Base-by-base conservation (phyloP, 2,888 invertebrate species). In the Mesorhabditis sp. region DNA sequence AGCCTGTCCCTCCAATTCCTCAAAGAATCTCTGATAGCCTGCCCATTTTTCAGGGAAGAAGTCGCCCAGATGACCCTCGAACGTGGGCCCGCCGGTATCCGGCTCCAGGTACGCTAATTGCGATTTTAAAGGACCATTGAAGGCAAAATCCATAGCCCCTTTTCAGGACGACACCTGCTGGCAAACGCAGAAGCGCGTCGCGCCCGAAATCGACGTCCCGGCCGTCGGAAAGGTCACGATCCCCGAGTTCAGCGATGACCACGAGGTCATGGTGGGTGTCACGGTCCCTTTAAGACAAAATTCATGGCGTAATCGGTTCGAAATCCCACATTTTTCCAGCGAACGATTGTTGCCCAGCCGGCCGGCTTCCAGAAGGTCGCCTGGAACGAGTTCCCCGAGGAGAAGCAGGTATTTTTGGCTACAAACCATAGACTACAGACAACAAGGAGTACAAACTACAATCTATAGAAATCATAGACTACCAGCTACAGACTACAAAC, bases 331-430 rank as follows among this genome's bases (percentile, higher is more conserved):
- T n/a, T 13, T 62, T 70, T 79, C 43, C 75, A 82, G 80, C 74
- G 77, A 5, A 83, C 83, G 6, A 80, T 83, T 67, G 82, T 83
- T 3, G 81, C 81, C n/a, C 74, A 80, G 66, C 80, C 82, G 15
- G 76, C 77, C 5, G 67, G 76, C 65, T 76, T 81, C 72, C 75
- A 81, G 67, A 73, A 78, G 73, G 73, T 82, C 6, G 67, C 77
- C 67, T 83, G 83, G 83, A 81, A 82, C 71, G 83, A 83, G 68
- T 84, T 82, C 72, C 83, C 80, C 1, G 82, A 81, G 65, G 82
- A 83, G 71, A 74, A 61, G 4, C 70, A 72, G 63, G 15, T 15
- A n/a, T 28, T 13, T 7, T 62, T n/a, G 6, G 41, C 28, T 28
- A 28, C 28, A 28, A 28, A 28, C 28, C 2, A 28, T 13, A 50